phyloP scores from a whole-genome alignment of 2,113 vertebrate species.

The Sander lucioperca region DNA sequence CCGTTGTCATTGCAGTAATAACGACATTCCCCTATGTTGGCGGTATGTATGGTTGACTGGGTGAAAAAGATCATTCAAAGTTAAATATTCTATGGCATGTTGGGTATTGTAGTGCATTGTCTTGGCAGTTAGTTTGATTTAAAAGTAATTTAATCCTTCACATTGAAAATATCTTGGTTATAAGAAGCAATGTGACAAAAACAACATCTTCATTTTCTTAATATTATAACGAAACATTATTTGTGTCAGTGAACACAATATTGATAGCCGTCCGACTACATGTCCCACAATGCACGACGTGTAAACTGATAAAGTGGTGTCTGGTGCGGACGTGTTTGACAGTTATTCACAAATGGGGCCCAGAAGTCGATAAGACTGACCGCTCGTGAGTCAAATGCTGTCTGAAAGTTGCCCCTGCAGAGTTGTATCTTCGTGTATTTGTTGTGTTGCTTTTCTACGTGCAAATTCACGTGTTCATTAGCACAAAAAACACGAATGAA shows the following conservation, averaged over 20 bases:
- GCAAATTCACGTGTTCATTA: neutral
- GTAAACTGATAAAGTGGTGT: neutral
- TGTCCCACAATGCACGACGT: slow-evolving; percentile 57
- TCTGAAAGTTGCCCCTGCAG: too few relatives aligned
- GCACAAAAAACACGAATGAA: neutral
- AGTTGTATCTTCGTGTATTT: rapidly evolving
- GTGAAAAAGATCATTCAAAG: slow-evolving; percentile 28
- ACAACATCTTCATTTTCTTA: rapidly evolving
- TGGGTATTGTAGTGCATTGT: slow-evolving; percentile 53
- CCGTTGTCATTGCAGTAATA: neutral
- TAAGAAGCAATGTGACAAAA: rapidly evolving
- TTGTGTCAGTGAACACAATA: neutral
- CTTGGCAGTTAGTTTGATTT: rapidly evolving
- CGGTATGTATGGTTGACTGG: neutral
- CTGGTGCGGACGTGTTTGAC: slow-evolving; percentile 77
- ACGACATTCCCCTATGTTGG: neutral
- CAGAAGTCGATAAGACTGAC: neutral
- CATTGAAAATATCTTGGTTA: rapidly evolving
- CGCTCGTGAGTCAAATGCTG: neutral
- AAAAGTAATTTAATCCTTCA: rapidly evolving
- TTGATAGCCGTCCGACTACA: slow-evolving; percentile 1
- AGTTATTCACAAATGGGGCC: slow-evolving; percentile 80
- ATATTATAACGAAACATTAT: neutral
- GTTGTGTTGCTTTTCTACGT: neutral
- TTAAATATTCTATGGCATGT: slow-evolving; percentile 11